Conservation (phyloP, 2,113 vertebrate species). For the Eudyptes chrysolophus region DNA sequence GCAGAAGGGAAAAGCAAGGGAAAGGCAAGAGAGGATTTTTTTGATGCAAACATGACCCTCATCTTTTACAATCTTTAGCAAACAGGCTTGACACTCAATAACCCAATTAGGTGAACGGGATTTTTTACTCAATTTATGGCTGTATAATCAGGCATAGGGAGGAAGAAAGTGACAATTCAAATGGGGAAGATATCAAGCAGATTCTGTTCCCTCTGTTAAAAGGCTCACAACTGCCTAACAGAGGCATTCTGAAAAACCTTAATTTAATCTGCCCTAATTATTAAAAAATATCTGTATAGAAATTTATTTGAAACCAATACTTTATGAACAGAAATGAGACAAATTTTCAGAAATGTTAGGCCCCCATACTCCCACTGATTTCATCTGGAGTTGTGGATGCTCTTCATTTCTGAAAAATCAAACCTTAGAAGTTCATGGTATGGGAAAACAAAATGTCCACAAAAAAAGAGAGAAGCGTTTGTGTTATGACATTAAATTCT, state of each 20-base stretch:
- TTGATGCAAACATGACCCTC: neutral
- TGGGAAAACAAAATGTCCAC: constrained; percentile 65
- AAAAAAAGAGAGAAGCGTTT: constrained; percentile 44
- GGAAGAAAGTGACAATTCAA: neutral
- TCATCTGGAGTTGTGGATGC: neutral
- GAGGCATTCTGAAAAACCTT: neutral
- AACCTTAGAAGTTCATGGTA: constrained; percentile 52
- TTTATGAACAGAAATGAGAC: neutral
- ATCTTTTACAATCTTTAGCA: constrained; percentile 1
- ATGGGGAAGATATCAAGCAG: neutral
- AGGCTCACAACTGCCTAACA: neutral
- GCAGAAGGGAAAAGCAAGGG: neutral
- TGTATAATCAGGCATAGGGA: neutral
- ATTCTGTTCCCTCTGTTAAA: neutral
- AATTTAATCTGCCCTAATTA: neutral
- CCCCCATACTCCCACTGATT: neutral
- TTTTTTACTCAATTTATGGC: neutral
- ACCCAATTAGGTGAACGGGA: constrained; percentile 16
- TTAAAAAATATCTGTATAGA: neutral
- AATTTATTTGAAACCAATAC: neutral
- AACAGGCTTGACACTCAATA: constrained; percentile 23
- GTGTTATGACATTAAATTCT: constrained; percentile 81
- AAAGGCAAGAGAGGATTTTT: neutral
- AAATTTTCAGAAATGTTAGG: neutral
- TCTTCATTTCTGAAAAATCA: constrained; percentile 2